Evolutionary conservation across 1,140 invertebrate species (phyloP).

Genomic region (Heliconius melpomene): DNA sequence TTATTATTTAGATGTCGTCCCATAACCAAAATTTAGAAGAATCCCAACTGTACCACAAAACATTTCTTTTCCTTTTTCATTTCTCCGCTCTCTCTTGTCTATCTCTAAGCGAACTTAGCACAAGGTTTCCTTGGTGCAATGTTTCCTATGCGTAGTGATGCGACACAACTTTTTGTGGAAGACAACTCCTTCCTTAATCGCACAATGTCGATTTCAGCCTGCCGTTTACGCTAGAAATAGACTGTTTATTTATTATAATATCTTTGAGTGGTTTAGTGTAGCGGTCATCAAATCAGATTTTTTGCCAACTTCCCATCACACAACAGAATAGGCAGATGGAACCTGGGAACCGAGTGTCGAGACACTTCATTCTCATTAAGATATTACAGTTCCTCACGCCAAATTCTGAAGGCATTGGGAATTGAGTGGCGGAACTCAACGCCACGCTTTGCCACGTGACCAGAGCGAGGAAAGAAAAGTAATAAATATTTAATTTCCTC

Average conservation of each 20-base stretch:
- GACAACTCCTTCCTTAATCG: conserved; percentile 72
- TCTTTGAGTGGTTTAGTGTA: not conserved
- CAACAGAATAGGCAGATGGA: too few relatives aligned
- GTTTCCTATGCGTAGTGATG: conserved; percentile 55
- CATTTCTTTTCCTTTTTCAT: not conserved
- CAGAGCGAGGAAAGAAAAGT: not conserved
- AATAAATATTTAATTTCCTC: not conserved
- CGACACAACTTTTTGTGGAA: conserved; percentile 65
- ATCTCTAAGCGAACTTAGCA: conserved; percentile 61
- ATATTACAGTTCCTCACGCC: too few relatives aligned
- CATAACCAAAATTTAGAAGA: too few relatives aligned
- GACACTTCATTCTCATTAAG: not conserved
- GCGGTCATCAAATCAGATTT: not conserved
- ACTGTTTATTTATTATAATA: conserved; percentile 48
- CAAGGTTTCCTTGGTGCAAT: conserved; percentile 57
- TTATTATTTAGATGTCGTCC: too few relatives aligned
- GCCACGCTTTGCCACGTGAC: not conserved
- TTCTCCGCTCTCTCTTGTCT: conserved; percentile 3
- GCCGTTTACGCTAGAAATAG: conserved; percentile 76
- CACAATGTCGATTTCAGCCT: conserved; percentile 76
- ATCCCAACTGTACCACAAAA: too few relatives aligned
- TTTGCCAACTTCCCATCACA: too few relatives aligned
- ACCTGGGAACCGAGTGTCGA: not conserved
- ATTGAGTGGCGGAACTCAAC: not conserved
- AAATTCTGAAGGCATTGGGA: not conserved